phyloP scores from a whole-genome alignment of 1,140 invertebrate genomes.

The Drosophila aff. region DNA sequence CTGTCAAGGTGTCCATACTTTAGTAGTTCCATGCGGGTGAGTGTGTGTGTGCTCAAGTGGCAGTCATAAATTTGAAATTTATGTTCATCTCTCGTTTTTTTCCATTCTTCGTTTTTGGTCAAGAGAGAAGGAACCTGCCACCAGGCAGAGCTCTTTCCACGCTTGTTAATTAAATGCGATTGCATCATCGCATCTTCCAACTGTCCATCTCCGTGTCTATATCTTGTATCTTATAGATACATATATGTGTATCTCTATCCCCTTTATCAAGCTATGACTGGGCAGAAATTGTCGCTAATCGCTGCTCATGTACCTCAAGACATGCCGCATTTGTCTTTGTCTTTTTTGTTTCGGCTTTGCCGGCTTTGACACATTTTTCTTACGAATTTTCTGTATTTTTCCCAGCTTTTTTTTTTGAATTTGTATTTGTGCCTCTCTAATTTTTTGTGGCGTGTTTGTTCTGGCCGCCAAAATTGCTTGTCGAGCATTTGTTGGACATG shows the following conservation, averaged over 20 bases:
- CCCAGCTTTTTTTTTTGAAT: slow-evolving; percentile 3
- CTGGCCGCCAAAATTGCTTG: slow-evolving; percentile 49
- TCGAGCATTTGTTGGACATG: slow-evolving; percentile 53
- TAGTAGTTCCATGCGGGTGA: slow-evolving; percentile 4
- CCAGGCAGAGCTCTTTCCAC: slow-evolving; percentile 39
- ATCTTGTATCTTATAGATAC: not conserved
- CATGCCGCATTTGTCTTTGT: slow-evolving; percentile 63
- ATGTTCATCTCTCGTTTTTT: slow-evolving; percentile 66
- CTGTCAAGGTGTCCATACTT: slow-evolving; percentile 57
- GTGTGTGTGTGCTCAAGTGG: slow-evolving; percentile 62
- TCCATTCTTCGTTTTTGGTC: slow-evolving; percentile 44
- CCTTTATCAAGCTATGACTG: slow-evolving; percentile 53
- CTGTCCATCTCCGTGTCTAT: slow-evolving; percentile 29
- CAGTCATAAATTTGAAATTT: slow-evolving; percentile 77
- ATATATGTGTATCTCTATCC: slow-evolving; percentile 7
- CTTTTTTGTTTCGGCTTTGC: slow-evolving; percentile 42
- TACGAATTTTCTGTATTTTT: slow-evolving; percentile 54
- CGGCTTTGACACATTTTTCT: slow-evolving; percentile 55
- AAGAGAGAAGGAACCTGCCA: slow-evolving; percentile 49
- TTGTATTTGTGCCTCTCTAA: slow-evolving; percentile 2
- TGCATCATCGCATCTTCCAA: slow-evolving; percentile 66
- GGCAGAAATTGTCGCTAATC: slow-evolving; percentile 60
- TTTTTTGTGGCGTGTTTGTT: slow-evolving; percentile 41
- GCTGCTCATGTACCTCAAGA: slow-evolving; percentile 52
- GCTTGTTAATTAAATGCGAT: slow-evolving; percentile 67